These are phyloP conservation scores for Willowsia nigromaculata DNA, from an alignment of 2,888 invertebrate species.

Conservation along the genomic window DNA sequence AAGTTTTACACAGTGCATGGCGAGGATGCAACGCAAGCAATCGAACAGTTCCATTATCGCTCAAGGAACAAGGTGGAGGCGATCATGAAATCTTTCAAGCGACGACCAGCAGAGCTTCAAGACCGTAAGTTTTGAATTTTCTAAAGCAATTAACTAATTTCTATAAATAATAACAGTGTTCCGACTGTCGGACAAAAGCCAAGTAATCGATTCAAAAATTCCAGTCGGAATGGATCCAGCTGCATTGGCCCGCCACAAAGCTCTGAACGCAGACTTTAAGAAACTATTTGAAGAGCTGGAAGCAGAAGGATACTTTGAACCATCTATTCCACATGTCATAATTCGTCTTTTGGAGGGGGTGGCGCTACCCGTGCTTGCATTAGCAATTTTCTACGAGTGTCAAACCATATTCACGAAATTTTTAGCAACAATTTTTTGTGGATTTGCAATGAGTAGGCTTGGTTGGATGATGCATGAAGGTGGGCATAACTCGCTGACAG, in stretches of 20 bases:
- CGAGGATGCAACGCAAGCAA: conserved; percentile 58
- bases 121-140: conserved; percentile 17
- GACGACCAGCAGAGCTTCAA: not conserved
- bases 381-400: not conserved
- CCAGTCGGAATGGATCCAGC: not conserved
- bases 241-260: not conserved
- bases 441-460: not conserved
- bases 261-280: conserved; percentile 7
- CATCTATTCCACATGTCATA: not conserved
- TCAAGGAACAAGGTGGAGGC: conserved; percentile 14
- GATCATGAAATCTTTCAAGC: conserved; percentile 56
- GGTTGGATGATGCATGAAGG: not conserved
- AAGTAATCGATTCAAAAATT: not conserved
- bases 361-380: not conserved
- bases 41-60: conserved; percentile 57
- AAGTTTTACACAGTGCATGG: conserved; percentile 52
- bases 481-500: not conserved
- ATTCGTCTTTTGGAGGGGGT: conserved; percentile 2
- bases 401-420: not conserved
- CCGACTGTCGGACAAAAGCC: too few species aligned
- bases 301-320: conserved; percentile 26
- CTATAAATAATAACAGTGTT: too few species aligned
- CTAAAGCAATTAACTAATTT: not conserved
- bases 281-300: conserved; percentile 16
- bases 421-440: not conserved